Percentiles rank a stretch among this genome's conserved stretches.
These are phyloP conservation scores for Apantesis nais DNA, from an alignment of 2,888 invertebrate genomes.

Conservation along the genomic window DNA sequence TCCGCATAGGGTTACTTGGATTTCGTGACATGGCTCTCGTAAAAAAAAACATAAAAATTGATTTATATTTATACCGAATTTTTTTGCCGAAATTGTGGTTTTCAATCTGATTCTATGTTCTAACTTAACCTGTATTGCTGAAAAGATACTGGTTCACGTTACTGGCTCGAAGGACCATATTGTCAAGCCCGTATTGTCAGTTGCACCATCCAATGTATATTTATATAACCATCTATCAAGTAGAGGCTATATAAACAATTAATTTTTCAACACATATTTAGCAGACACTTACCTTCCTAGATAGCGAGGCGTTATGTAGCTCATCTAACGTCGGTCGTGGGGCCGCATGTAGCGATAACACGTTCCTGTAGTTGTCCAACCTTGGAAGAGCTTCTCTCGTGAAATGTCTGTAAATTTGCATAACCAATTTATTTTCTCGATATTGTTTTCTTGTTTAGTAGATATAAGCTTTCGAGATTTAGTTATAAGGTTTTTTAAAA, in stretches of 20 bases:
- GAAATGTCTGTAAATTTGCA: constrained; percentile 87
- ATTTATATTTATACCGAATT: too few relatives aligned
- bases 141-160: too few relatives aligned
- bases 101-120: too few relatives aligned
- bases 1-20: neutral
- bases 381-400: constrained; percentile 95
- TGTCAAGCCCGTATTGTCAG: too few relatives aligned
- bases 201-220: too few relatives aligned
- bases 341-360: constrained; percentile 94
- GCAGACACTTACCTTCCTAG: constrained; percentile 88
- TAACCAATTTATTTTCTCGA: constrained; percentile 40
- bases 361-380: constrained; percentile 95
- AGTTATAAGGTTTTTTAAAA: too few relatives aligned
- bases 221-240: neutral
- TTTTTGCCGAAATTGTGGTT: too few relatives aligned
- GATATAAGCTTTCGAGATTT: too few relatives aligned
- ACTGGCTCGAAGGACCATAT: too few relatives aligned
- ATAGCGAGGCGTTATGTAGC: constrained; percentile 92
- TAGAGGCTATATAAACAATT: neutral
- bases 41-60: too few relatives aligned
- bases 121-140: too few relatives aligned
- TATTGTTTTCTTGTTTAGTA: neutral
- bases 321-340: constrained; percentile 95
- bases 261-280: neutral
- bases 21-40: neutral